Conservation (phyloP, 2,888 invertebrate genomes). For the Lutraria lutraria region DNA sequence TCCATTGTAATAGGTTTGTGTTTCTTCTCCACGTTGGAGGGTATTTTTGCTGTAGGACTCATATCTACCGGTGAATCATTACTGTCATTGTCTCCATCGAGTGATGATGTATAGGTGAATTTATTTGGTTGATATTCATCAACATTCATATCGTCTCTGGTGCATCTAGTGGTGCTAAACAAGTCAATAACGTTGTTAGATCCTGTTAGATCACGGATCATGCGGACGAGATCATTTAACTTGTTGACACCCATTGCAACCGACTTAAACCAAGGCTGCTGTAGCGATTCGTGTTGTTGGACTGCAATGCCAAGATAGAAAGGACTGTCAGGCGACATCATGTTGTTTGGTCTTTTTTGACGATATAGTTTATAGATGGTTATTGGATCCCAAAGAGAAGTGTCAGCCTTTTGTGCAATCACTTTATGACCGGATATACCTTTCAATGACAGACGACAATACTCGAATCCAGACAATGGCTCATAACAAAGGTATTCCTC, state of each 20-base stretch:
- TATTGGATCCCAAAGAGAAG: slow-evolving; percentile 78
- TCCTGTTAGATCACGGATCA: slow-evolving; percentile 81
- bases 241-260: slow-evolving; percentile 83
- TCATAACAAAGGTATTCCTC: slow-evolving; percentile 78
- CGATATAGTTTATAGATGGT: slow-evolving; percentile 80
- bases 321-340: slow-evolving; percentile 79
- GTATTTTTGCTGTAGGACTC: not conserved
- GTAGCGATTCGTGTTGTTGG: slow-evolving; percentile 70
- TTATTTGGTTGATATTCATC: not conserved
- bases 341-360: slow-evolving; percentile 75
- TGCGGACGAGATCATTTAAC: slow-evolving; percentile 81
- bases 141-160: not conserved
- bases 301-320: slow-evolving; percentile 81
- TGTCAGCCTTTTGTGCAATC: slow-evolving; percentile 58
- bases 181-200: slow-evolving; percentile 31
- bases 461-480: slow-evolving; percentile 62
- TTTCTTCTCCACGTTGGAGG: not conserved
- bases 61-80: slow-evolving; percentile 12
- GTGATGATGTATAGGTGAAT: not conserved
- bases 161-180: not conserved
- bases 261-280: slow-evolving; percentile 80
- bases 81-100: not conserved
- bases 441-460: slow-evolving; percentile 51
- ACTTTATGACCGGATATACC: slow-evolving; percentile 57
- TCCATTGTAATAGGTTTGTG: not conserved